Percentiles rank a stretch among this genome's conserved stretches.
phyloP scores from a whole-genome alignment of 2,113 vertebrate species.

The Ciconia stormi region DNA sequence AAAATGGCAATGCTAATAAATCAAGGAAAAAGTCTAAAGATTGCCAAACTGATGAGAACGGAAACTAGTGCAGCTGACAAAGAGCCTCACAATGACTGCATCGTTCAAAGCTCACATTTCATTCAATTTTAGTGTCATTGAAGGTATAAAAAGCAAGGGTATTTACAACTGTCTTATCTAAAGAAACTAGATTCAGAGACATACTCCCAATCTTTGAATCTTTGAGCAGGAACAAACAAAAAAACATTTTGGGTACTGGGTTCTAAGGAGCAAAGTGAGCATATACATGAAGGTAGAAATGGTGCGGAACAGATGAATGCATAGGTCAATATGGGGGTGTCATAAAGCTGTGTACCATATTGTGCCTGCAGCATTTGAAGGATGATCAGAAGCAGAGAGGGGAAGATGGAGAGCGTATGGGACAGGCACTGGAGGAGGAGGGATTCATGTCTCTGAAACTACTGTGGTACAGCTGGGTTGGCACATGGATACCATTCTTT shows the following conservation, averaged over 20 bases:
- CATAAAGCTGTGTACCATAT: not conserved
- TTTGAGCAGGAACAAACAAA: not conserved
- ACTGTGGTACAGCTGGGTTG: not conserved
- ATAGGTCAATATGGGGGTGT: rapidly evolving
- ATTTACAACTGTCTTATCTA: not conserved
- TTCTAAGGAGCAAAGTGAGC: not conserved
- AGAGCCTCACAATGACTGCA: not conserved
- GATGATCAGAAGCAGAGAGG: not conserved
- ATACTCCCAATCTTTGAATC: not conserved
- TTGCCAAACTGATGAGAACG: not conserved
- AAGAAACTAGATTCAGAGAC: not conserved
- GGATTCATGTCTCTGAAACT: not conserved
- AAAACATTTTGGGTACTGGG: not conserved
- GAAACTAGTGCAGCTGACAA: not conserved
- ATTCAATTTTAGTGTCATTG: not conserved
- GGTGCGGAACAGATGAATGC: not conserved
- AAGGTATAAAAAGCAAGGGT: not conserved
- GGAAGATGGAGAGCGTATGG: not conserved
- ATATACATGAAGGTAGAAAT: not conserved
- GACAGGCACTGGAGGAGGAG: not conserved
- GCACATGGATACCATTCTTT: not conserved
- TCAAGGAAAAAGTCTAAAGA: not conserved
- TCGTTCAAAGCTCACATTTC: not conserved
- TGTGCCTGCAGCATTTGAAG: not conserved
- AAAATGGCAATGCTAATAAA: not conserved